Evolutionary conservation across 2,797 vertebrate species (phyloP), one percentile per base, ranked within the genome.

Genomic region (Adrianichthys oophorus): DNA sequence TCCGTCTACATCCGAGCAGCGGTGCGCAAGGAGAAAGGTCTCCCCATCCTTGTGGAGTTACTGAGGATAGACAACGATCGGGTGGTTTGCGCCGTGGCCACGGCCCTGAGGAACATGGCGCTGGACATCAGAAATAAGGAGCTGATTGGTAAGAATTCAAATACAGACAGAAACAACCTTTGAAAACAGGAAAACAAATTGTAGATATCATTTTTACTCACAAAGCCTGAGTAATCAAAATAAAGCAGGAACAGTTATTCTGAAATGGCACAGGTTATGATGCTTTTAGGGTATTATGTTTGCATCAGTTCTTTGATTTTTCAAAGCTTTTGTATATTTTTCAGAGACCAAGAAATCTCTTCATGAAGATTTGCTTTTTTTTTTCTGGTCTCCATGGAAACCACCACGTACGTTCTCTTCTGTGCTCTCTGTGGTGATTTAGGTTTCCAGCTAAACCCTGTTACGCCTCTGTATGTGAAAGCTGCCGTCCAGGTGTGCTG

Each of bases 101-200:
- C 97, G 0, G 97, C 97, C 1, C 92, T 99, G 74, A 92, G 97
- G 62, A 99, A 99, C 91, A 99, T 99, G 97, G 97, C 97, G 79
- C 90, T 99, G 90, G 97, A 99, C 80, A 94, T 98, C 83, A 93
- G 97, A 90, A 99, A 99, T 89, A 99, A 99, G 87, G 97, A 98
- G 66, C 91, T 99, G 64, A 99, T 99, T 24, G 97, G 97, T 99
- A 91, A 23, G 95, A 81, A 4, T 7, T 8, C 17, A 0, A 15
- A 7, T 29, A 17, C 13, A 41, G 48, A 13, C 24, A 6, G 24
- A 26, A 26, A 6, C 19, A 4, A 4, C 8, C 8, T 32, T 10
- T 32, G 29, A 32, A 10, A 32, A 32, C 29, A 32, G 29, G 7
- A 32, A 32, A 32, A 29, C 7, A 29, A 6, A 29, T 29, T 29